Evolutionary conservation across 1,140 invertebrate species (phyloP).

Genomic region (Melitaea cinxia): DNA sequence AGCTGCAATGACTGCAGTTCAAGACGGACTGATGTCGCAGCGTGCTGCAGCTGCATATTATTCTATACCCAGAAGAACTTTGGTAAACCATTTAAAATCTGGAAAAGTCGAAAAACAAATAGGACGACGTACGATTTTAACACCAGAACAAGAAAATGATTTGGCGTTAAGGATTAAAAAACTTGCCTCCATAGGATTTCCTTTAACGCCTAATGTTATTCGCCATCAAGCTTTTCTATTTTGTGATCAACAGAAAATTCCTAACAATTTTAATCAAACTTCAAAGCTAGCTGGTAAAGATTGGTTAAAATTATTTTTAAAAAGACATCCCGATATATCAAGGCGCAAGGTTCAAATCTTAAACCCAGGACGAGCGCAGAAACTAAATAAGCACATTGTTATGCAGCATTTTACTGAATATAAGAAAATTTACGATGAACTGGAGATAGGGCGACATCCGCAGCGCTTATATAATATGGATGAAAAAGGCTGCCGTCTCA

Average conservation of each 20-base stretch:
- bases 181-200: constrained; percentile 17
- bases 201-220: constrained; percentile 16
- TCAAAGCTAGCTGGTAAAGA: constrained; percentile 38
- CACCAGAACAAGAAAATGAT: constrained; percentile 16
- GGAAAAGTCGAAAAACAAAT: constrained; percentile 16
- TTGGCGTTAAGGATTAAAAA: constrained; percentile 8
- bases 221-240: constrained; percentile 19
- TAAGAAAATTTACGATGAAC: constrained; percentile 44
- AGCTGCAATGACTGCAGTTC: constrained; percentile 11
- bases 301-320: constrained; percentile 44
- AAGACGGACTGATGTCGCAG: neutral
- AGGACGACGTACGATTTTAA: constrained; percentile 12
- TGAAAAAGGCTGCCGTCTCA: too few relatives aligned
- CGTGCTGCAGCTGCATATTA: constrained; percentile 7
- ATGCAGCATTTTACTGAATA: constrained; percentile 52
- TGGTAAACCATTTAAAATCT: constrained; percentile 18
- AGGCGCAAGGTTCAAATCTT: constrained; percentile 54
- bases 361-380: constrained; percentile 66
- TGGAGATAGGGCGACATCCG: constrained; percentile 40
- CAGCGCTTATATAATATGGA: constrained; percentile 63
- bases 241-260: constrained; percentile 17
- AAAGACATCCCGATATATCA: constrained; percentile 28
- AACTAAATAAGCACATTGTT: constrained; percentile 55
- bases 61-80: constrained; percentile 11
- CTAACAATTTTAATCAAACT: constrained; percentile 15